These are phyloP conservation scores for Antheraea mylitta DNA, from an alignment of 1,140 invertebrate genomes.

Conservation along the genomic window DNA sequence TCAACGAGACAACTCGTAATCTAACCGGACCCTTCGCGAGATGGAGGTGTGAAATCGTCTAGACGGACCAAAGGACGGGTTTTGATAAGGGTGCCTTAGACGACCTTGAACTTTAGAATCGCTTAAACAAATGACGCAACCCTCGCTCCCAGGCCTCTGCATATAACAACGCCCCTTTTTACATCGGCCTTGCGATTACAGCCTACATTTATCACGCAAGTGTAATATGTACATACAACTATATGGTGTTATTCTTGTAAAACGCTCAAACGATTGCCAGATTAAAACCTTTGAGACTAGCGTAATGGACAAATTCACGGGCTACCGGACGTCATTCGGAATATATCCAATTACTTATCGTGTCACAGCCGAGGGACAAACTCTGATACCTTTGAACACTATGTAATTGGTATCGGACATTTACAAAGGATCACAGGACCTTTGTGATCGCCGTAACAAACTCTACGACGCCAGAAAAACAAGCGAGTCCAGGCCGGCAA, in stretches of 20 bases:
- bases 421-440: slow-evolving; percentile 22
- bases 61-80: slow-evolving; percentile 68
- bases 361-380: slow-evolving; percentile 32
- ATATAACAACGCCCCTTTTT: slow-evolving; percentile 20
- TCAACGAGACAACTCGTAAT: slow-evolving; percentile 49
- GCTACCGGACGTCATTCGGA: slow-evolving; percentile 40
- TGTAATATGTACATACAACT: neutral
- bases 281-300: slow-evolving; percentile 17
- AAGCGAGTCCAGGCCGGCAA: slow-evolving; percentile 48
- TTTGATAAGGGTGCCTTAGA: slow-evolving; percentile 64
- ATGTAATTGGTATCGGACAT: slow-evolving; percentile 35
- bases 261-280: slow-evolving; percentile 11
- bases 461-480: slow-evolving; percentile 38
- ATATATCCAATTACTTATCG: slow-evolving; percentile 48
- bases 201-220: neutral
- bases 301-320: slow-evolving; percentile 39
- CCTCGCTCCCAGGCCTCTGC: slow-evolving; percentile 22
- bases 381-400: slow-evolving; percentile 34
- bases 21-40: slow-evolving; percentile 61
- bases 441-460: slow-evolving; percentile 33
- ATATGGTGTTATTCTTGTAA: neutral
- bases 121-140: slow-evolving; percentile 69
- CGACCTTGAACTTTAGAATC: slow-evolving; percentile 71
- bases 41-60: slow-evolving; percentile 71
- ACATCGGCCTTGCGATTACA: slow-evolving; percentile 10